These are phyloP conservation scores for Numida meleagris DNA, from an alignment of 2,113 vertebrate species.

Conservation along the genomic window DNA sequence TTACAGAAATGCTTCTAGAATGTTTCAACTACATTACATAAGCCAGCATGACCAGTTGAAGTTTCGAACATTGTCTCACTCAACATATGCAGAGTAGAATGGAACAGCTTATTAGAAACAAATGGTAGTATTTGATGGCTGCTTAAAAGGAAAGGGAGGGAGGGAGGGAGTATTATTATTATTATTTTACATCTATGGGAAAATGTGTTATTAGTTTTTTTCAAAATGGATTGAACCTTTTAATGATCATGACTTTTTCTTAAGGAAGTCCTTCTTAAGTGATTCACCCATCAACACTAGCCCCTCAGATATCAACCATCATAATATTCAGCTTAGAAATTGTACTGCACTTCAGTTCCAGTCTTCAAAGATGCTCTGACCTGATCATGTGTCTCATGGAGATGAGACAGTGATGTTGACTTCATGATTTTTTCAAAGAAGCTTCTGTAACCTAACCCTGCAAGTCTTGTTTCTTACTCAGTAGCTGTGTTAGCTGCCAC, in stretches of 20 bases:
- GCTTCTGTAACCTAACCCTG: background rate
- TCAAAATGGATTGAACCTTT: background rate
- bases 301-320: background rate
- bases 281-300: background rate
- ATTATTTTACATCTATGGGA: background rate
- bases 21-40: background rate
- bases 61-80: background rate
- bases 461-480: background rate
- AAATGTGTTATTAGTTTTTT: background rate
- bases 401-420: background rate
- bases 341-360: background rate
- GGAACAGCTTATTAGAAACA: background rate
- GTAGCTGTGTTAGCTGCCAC: background rate
- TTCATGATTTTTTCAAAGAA: background rate
- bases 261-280: background rate
- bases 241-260: background rate
- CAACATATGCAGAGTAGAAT: background rate
- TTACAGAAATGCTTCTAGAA: background rate
- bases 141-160: background rate
- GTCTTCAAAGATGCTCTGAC: background rate
- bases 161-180: background rate
- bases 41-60: background rate
- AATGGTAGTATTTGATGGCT: background rate
- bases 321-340: background rate
- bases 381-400: background rate